These are phyloP conservation scores for Hylyphantes graminicola DNA, from an alignment of 1,140 invertebrate genomes.

Conservation along the genomic window DNA sequence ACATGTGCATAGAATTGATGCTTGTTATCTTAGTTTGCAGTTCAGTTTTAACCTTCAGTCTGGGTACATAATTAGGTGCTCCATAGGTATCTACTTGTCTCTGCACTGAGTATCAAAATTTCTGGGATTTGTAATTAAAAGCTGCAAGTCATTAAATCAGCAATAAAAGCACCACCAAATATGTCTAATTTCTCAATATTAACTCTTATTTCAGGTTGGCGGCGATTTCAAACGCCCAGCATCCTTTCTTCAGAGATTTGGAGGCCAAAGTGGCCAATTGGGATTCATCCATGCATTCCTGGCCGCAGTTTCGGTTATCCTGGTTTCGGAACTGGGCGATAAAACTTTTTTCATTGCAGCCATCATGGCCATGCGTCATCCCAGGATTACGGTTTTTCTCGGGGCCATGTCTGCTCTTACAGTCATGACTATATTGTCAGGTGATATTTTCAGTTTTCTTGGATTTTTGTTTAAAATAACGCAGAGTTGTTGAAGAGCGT, in stretches of 20 bases:
- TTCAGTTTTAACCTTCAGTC: neutral
- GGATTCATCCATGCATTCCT: constrained; percentile 95
- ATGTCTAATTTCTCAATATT: neutral
- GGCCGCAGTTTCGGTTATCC: constrained; percentile 93
- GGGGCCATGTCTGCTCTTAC: constrained; percentile 93
- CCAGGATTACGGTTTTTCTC: constrained; percentile 88
- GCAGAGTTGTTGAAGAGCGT: no score
- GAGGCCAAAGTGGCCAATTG: constrained; percentile 56
- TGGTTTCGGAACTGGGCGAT: constrained; percentile 98
- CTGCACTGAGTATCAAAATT: neutral
- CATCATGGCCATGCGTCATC: constrained; percentile 99
- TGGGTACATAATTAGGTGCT: no score
- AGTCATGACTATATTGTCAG: constrained; percentile 95
- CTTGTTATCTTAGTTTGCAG: no score
- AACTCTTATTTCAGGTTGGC: constrained; percentile 43
- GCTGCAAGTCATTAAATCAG: neutral
- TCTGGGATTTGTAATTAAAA: neutral
- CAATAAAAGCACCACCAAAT: no score
- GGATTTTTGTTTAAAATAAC: no score
- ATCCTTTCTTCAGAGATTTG: constrained; percentile 48
- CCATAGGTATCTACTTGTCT: neutral
- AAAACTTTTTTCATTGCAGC: constrained; percentile 99
- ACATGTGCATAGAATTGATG: no score
- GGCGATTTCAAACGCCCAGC: constrained; percentile 57
- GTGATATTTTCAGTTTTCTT: constrained; percentile 21